Evolutionary conservation across 92 coral and sea anemone genomes (phyloP).

Genomic region (Zoanthus sansibaricus): DNA sequence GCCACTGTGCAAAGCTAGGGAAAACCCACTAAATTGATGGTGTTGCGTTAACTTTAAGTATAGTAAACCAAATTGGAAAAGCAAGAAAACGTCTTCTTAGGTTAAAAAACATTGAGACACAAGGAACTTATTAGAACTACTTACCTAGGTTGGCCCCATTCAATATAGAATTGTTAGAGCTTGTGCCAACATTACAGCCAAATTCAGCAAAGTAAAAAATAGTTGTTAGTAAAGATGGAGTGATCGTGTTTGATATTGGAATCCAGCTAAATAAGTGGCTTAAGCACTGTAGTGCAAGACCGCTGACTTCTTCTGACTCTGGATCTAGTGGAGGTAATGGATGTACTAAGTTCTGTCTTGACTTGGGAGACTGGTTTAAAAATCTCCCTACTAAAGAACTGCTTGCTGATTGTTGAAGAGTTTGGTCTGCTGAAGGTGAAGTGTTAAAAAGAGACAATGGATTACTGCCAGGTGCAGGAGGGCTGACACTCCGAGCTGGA

Average conservation of each 20-base stretch:
- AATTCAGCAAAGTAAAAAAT: conserved; percentile 98
- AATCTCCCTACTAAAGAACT: conserved; percentile 81
- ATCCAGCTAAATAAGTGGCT: conserved; percentile 97
- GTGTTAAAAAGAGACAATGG: conserved; percentile 73
- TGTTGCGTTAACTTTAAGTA: no score
- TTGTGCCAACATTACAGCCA: conserved; percentile 91
- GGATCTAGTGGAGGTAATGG: conserved; percentile 95
- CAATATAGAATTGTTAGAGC: conserved; percentile 73
- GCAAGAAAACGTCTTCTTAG: no score
- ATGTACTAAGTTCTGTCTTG: conserved; percentile 82
- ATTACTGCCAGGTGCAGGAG: conserved; percentile 72
- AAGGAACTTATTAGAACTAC: conserved; percentile 19
- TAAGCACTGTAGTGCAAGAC: conserved; percentile 81
- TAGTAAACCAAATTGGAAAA: no score
- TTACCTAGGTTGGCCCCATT: conserved; percentile 89
- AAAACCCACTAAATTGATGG: no score
- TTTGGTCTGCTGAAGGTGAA: conserved; percentile 67
- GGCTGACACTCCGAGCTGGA: conserved; percentile 82
- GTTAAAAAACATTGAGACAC: neutral
- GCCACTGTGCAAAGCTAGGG: no score
- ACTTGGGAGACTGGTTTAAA: conserved; percentile 81
- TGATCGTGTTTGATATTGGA: conserved; percentile 90
- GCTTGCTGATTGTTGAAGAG: conserved; percentile 67
- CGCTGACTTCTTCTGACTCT: conserved; percentile 93
- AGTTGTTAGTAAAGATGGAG: conserved; percentile 89